Evolutionary conservation across 2,888 invertebrate species (phyloP).

Genomic region (Schizotus pectinicornis): DNA sequence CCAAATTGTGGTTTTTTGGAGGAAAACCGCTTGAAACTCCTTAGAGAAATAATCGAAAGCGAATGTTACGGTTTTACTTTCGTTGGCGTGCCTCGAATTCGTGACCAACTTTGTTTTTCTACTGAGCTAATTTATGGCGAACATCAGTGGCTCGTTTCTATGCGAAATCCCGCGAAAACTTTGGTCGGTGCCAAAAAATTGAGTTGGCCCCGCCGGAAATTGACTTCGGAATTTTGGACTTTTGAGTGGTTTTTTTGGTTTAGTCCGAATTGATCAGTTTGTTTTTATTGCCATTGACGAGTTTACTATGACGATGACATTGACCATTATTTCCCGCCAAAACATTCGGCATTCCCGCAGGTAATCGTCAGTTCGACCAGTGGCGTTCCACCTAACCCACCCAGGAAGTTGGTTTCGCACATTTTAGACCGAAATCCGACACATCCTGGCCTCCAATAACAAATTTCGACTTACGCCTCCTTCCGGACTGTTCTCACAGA

Average conservation of each 20-base stretch:
- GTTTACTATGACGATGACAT: constrained; percentile 40
- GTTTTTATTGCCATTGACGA: constrained; percentile 22
- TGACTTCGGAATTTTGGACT: constrained; percentile 1
- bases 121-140: constrained; percentile 24
- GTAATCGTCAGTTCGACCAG: constrained; percentile 39
- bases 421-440: no score
- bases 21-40: no score
- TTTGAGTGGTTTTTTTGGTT: no score
- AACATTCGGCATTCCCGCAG: constrained; percentile 49
- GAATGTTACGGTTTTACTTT: constrained; percentile 46
- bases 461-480: no score
- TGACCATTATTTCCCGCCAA: constrained; percentile 50
- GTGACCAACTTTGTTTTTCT: constrained; percentile 34
- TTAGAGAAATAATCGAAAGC: background rate
- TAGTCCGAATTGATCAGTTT: constrained; percentile 4
- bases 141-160: constrained; percentile 25
- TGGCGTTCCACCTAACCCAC: constrained; percentile 4
- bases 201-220: background rate
- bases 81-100: constrained; percentile 44
- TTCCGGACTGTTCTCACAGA: no score
- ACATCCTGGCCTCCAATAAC: no score
- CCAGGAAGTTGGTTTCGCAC: no score
- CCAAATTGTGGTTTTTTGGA: no score
- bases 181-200: background rate
- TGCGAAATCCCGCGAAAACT: background rate